Evolutionary conservation across 2,797 vertebrate species (phyloP), one percentile per base, ranked within the genome.

Genomic region (Pteropus rufus): DNA sequence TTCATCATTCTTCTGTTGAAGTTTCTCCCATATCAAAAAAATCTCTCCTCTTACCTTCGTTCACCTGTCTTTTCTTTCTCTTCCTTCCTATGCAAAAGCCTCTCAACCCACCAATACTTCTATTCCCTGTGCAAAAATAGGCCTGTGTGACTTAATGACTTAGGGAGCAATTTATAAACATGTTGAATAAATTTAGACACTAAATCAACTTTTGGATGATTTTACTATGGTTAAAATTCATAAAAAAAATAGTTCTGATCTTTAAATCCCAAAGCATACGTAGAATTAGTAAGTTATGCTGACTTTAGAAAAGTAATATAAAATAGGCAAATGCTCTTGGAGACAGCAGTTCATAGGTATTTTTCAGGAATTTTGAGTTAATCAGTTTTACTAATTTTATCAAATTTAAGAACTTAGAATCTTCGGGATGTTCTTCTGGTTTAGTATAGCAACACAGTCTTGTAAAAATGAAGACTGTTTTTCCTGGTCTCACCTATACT

Each of bases 261-360:
- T 93, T 91, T 83, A 94, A 73, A 87, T 73, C 85, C 24, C 79
- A 93, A 91, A 95, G 24, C 44, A 7, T 54, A 84, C 80, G 12
- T 72, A 10, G 14, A 92, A 84, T 88, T 36, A 7, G 4, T 70
- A 84, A 95, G 21, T 77, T 72, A 18, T 2, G 4, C 11, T 84
- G 21, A 52, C 65, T 96, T 79, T 41, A 73, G 18, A 14, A 46
- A 83, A 91, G 19, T 52, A 46, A 87, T 39, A 26, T 49, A 54
- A 82, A 80, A 34, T 34, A 86, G 39, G 34, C 23, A 54, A 67
- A 23, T 62, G 16, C 36, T 49, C 36, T 92, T 81, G 5, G 49
- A 83, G 44, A 72, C 0, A 65, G 44, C 36, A n/a, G 41, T 64
- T 95, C 79, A 9, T 11, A 80, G 41, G 56, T 52, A 39, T 41